phyloP scores from a whole-genome alignment of 2,888 invertebrate genomes.

The Melanostoma scalare region DNA sequence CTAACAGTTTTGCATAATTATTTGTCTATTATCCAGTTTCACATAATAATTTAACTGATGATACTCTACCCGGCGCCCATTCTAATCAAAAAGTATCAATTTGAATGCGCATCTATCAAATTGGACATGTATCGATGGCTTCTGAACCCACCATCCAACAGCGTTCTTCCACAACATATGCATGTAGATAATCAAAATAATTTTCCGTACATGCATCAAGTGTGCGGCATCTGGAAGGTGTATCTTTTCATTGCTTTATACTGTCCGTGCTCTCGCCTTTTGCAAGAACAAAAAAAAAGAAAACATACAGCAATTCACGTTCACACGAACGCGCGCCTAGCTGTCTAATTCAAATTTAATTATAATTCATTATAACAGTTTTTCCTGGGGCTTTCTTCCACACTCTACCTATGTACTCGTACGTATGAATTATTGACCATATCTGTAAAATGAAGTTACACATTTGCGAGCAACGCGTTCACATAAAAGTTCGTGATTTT shows the following conservation, averaged over 20 bases:
- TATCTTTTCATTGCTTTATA: neutral
- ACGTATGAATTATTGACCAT: conserved; percentile 47
- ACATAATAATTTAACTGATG: conserved; percentile 25
- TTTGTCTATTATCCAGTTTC: neutral
- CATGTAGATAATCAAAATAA: conserved; percentile 37
- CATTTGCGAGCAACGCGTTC: conserved; percentile 1
- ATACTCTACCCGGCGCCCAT: conserved; percentile 16
- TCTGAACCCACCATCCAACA: conserved; percentile 22
- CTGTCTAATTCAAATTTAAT: conserved; percentile 70
- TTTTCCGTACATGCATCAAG: conserved; percentile 29
- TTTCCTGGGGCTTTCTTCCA: conserved; percentile 32
- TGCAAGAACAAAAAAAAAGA: neutral
- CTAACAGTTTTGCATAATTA: conserved; percentile 18
- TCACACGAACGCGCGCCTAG: conserved; percentile 55
- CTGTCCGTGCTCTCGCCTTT: conserved; percentile 37
- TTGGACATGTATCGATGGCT: conserved; percentile 53
- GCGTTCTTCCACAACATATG: conserved; percentile 6
- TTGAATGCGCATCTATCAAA: conserved; percentile 55
- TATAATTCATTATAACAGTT: conserved; percentile 73
- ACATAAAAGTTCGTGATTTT: conserved; percentile 25
- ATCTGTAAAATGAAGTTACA: conserved; percentile 44
- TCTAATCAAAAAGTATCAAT: conserved; percentile 33
- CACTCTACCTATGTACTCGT: neutral
- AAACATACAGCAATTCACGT: conserved; percentile 42
- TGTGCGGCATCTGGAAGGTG: conserved; percentile 37